A percentile compares a stretch with the other conserved stretches of the same genome.
Conservation (phyloP, 1,140 invertebrate species). For the Drosophila seguyi region DNA sequence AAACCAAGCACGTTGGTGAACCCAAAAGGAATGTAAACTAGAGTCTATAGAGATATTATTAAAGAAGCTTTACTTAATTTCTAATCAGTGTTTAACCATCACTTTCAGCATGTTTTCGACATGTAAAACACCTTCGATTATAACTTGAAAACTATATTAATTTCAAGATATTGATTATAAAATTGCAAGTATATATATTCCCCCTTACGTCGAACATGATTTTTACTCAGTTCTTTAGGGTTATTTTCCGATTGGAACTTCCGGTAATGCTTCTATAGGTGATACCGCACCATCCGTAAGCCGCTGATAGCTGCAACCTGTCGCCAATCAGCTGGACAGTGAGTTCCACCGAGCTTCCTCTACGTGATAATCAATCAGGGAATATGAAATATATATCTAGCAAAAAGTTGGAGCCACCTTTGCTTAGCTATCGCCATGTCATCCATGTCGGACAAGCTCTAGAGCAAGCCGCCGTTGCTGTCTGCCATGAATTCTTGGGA, state of each 20-base stretch:
- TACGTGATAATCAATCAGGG: conserved; percentile 26
- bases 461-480: background rate
- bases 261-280: background rate
- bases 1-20: background rate
- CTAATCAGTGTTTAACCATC: background rate
- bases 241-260: conserved; percentile 1
- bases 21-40: background rate
- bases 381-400: background rate
- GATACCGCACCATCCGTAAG: conserved; percentile 2
- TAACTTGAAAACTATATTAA: no score
- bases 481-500: conserved; percentile 11
- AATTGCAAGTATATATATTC: background rate
- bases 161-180: background rate
- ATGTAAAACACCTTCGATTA: background rate
- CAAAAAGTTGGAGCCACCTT: conserved; percentile 3
- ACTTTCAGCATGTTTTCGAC: background rate
- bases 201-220: conserved; percentile 4
- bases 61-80: background rate
- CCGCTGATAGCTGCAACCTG: background rate
- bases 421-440: conserved; percentile 11
- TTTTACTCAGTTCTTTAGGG: background rate
- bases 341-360: conserved; percentile 1
- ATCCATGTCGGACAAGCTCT: conserved; percentile 33
- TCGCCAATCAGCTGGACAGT: background rate
- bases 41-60: background rate